A percentile compares a stretch with the other conserved stretches of the same genome.
phyloP scores from a whole-genome alignment of 92 coral and sea anemone species.

The Palythoa grandis region DNA sequence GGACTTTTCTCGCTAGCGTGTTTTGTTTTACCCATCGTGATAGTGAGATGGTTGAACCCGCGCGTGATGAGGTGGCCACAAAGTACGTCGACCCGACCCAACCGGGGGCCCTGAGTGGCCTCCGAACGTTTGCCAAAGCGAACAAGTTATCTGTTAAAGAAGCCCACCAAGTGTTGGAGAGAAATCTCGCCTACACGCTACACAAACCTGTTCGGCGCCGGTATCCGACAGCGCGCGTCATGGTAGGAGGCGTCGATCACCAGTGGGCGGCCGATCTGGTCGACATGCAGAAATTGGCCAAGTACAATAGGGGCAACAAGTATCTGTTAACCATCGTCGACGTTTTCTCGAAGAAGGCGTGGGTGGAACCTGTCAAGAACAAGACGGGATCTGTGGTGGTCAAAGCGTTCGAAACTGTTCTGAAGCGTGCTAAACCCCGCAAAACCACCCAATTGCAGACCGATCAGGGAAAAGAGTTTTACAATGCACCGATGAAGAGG shows the following conservation, averaged over 20 bases:
- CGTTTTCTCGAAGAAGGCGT: slow-evolving; percentile 51
- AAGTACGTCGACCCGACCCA: no score
- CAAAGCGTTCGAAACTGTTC: slow-evolving; percentile 15
- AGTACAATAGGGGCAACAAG: slow-evolving; percentile 17
- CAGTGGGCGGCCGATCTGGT: slow-evolving; percentile 34
- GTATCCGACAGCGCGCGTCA: background rate
- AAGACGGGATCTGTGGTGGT: slow-evolving; percentile 32
- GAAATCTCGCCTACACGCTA: background rate
- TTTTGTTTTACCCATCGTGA: no score
- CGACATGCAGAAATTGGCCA: slow-evolving; percentile 20
- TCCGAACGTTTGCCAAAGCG: no score
- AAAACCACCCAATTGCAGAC: slow-evolving; percentile 40
- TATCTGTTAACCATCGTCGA: slow-evolving; percentile 22
- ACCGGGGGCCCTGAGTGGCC: no score
- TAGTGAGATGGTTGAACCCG: no score
- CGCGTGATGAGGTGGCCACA: no score
- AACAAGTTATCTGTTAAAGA: no score
- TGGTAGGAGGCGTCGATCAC: background rate
- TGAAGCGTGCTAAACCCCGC: background rate
- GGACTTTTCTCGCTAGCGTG: no score
- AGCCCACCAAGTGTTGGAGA: background rate
- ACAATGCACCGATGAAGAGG: slow-evolving; percentile 9
- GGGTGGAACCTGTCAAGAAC: slow-evolving; percentile 52
- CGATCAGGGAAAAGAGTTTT: slow-evolving; percentile 58
- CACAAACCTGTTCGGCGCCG: background rate